A percentile compares a stretch with the other conserved stretches of the same genome.
Evolutionary conservation across 2,888 invertebrate genomes (phyloP).

Genomic region (Ptilodon capucinus): DNA sequence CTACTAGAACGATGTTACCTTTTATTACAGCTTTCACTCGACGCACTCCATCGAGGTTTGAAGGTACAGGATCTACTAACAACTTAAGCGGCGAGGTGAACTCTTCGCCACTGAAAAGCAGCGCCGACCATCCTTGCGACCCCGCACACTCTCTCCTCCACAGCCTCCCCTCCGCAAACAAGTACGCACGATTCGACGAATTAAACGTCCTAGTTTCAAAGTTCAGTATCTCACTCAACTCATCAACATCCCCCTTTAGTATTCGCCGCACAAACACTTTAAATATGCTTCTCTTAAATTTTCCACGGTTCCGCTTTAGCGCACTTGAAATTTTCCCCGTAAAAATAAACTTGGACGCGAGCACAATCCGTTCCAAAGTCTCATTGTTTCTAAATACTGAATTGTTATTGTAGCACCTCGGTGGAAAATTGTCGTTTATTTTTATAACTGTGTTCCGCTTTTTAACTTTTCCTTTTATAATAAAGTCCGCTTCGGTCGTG

Average conservation of each 20-base stretch:
- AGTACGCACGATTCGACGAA: slow-evolving; percentile 67
- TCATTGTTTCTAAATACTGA: slow-evolving; percentile 71
- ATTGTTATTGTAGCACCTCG: slow-evolving; percentile 64
- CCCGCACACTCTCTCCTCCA: slow-evolving; percentile 50
- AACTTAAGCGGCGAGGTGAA: slow-evolving; percentile 62
- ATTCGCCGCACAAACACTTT: slow-evolving; percentile 76
- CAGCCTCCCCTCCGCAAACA: slow-evolving; percentile 62
- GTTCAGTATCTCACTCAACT: slow-evolving; percentile 71
- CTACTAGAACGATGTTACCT: slow-evolving; percentile 54
- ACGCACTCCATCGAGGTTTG: slow-evolving; percentile 67
- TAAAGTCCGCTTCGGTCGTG: slow-evolving; percentile 55
- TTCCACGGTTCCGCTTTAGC: slow-evolving; percentile 56
- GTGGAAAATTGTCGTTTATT: slow-evolving; percentile 59
- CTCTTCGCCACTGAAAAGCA: slow-evolving; percentile 59
- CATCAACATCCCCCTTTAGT: slow-evolving; percentile 71
- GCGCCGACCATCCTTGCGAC: slow-evolving; percentile 59
- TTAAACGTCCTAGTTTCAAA: slow-evolving; percentile 69
- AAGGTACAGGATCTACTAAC: slow-evolving; percentile 70
- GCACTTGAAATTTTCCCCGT: slow-evolving; percentile 77
- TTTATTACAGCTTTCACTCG: slow-evolving; percentile 70
- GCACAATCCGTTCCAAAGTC: slow-evolving; percentile 63
- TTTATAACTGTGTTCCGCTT: slow-evolving; percentile 74
- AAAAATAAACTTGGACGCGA: slow-evolving; percentile 73
- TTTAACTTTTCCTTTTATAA: slow-evolving; percentile 71
- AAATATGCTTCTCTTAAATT: slow-evolving; percentile 59